Evolutionary conservation across 2,797 vertebrate species (phyloP).

Genomic region (Centropyge bicolor): DNA sequence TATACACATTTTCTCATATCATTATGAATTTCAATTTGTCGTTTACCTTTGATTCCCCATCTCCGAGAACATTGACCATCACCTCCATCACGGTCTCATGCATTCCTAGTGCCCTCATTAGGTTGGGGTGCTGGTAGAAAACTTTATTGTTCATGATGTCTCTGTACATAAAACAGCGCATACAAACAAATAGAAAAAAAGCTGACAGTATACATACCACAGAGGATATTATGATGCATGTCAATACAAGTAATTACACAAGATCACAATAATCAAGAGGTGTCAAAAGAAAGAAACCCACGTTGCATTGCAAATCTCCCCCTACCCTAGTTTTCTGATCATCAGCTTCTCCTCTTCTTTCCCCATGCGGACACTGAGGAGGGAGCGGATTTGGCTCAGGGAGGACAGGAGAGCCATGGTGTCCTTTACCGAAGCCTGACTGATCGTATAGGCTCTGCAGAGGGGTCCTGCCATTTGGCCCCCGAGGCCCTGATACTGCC

Average conservation of each 20-base stretch:
- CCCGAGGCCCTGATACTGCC: constrained; percentile 92
- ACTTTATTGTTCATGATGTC: constrained; percentile 99
- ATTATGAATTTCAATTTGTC: background rate
- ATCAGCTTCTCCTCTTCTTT: constrained; percentile 95
- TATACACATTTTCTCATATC: background rate
- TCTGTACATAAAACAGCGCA: constrained; percentile 71
- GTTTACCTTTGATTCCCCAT: constrained; percentile 92
- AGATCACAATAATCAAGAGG: background rate
- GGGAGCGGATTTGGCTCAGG: constrained; percentile 93
- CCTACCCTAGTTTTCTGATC: constrained; percentile 94
- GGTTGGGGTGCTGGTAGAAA: constrained; percentile 97
- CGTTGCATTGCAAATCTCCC: background rate
- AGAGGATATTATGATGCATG: background rate
- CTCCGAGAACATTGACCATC: constrained; percentile 97
- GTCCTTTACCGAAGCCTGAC: constrained; percentile 91
- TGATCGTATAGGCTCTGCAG: constrained; percentile 93
- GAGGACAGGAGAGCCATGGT: constrained; percentile 92
- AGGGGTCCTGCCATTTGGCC: constrained; percentile 87
- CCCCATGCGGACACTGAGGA: constrained; percentile 95
- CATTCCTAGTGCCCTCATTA: constrained; percentile 96
- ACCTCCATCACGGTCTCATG: constrained; percentile 98
- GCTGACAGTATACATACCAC: background rate
- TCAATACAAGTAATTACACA: background rate
- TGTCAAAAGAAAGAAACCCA: background rate
- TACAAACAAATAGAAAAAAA: constrained; percentile 24